Evolutionary conservation across 2,797 vertebrate genomes (phyloP), one percentile per base, ranked within the genome.

Genomic region (Stomatorhinus walkeri): DNA sequence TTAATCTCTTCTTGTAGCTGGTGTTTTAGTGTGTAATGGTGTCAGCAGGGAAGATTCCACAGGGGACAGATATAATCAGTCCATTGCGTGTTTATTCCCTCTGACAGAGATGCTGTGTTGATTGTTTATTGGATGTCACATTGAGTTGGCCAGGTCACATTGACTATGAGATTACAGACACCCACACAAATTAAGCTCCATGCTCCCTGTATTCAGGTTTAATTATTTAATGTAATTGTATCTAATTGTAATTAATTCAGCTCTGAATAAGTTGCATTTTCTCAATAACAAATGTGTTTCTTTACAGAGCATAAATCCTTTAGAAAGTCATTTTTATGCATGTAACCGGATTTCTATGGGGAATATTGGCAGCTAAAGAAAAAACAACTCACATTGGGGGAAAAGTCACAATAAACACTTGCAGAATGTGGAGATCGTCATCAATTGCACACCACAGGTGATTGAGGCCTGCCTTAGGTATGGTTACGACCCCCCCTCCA

Each of bases 81-180:
- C 10, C 49, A 14, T 43, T 14, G 22, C 43, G 51, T 48, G 81
- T 49, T 51, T 49, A 51, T 46, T 85, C 48, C 79, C 43, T 85
- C 46, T 22, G 36, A 14, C 76, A 46, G 76, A 46, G 40, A 46
- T 51, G 81, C 9, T 46, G n/a, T 85, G 81, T 85, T 85, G 46
- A 49, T 48, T 51, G 48, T 28, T 28, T 84, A 19, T 84, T 84
- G 81, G 46, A 40, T 46, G 81, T 85, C n/a, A 12, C 48, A 24
- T 85, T 85, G 48, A 51, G 81, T 24, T 85, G 81, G 12, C 22
- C 81, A 85, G 76, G 76, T 81, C 76, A 81, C 76, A 81, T 81
- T 81, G 40, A 81, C 72, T 40, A 40, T 40, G 36, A 79, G 36
- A 43, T 79, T 36, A 16, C 32, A 36, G 16, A 43, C 72, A 43